These are phyloP conservation scores for Cotesia typhae DNA, from an alignment of 1,140 invertebrate species.

Conservation along the genomic window DNA sequence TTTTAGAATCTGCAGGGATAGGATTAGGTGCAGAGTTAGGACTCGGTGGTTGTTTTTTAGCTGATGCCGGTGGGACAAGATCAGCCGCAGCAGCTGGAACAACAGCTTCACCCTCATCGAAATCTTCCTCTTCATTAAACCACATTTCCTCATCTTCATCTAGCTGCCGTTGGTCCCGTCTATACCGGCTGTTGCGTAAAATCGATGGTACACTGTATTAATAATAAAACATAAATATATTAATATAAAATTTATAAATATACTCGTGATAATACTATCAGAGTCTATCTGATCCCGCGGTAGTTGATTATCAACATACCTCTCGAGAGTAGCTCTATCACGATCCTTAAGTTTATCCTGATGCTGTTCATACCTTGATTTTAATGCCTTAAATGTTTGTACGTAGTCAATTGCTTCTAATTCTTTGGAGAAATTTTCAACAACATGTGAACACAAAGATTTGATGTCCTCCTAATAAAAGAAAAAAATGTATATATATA, in stretches of 20 bases:
- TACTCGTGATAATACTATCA: constrained; percentile 4
- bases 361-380: constrained; percentile 92
- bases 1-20: constrained; percentile 54
- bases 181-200: constrained; percentile 81
- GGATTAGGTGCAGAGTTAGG: constrained; percentile 60
- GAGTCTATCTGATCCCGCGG: constrained; percentile 3
- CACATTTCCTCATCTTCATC: constrained; percentile 99
- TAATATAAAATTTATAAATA: constrained; percentile 26
- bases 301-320: constrained; percentile 62
- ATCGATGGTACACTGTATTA: constrained; percentile 76
- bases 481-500: constrained; percentile 44
- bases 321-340: constrained; percentile 78
- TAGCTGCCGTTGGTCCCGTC: constrained; percentile 89
- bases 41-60: constrained; percentile 62
- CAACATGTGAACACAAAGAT: constrained; percentile 91
- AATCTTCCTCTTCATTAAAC: constrained; percentile 97
- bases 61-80: constrained; percentile 54
- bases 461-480: constrained; percentile 87
- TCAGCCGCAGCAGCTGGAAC: constrained; percentile 66
- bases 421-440: constrained; percentile 94
- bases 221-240: constrained; percentile 21
- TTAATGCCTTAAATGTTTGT: constrained; percentile 94
- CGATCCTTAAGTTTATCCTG: constrained; percentile 89
- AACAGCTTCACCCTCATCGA: constrained; percentile 82
- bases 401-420: constrained; percentile 96